Percentiles rank a stretch among this genome's conserved stretches.
Conservation (phyloP, 2,888 invertebrate species). For the Amorpha juglandis region DNA sequence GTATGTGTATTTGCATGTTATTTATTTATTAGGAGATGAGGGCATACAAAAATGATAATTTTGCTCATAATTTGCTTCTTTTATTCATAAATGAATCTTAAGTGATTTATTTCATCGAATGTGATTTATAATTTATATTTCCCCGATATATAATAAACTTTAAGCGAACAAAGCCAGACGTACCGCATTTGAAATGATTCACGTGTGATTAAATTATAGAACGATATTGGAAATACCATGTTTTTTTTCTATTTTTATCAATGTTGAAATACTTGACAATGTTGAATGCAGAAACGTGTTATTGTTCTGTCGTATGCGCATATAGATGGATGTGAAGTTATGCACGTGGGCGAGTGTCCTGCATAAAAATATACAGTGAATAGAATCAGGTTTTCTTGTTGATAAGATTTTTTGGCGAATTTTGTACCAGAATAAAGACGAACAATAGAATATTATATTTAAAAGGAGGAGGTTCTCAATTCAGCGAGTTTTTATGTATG, state of each 20-base stretch:
- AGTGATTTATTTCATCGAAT: not conserved
- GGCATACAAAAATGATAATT: too few relatives aligned
- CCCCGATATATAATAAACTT: not conserved
- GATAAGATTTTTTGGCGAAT: too few relatives aligned
- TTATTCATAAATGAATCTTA: too few relatives aligned
- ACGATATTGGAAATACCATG: conserved; percentile 13
- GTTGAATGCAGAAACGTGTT: conserved; percentile 17
- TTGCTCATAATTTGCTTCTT: too few relatives aligned
- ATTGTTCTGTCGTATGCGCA: not conserved
- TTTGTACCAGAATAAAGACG: too few relatives aligned
- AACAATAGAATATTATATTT: too few relatives aligned
- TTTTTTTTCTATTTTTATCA: conserved; percentile 15
- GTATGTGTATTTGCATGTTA: too few relatives aligned
- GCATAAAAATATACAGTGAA: too few relatives aligned
- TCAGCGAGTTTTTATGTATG: too few relatives aligned
- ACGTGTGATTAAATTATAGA: not conserved
- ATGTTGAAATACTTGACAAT: not conserved
- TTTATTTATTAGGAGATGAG: too few relatives aligned
- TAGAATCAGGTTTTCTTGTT: too few relatives aligned
- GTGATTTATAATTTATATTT: not conserved
- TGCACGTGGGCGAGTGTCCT: not conserved
- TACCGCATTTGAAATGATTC: not conserved
- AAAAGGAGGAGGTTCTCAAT: too few relatives aligned
- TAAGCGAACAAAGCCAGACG: not conserved
- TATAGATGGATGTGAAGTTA: not conserved